Conservation (phyloP, 2,888 invertebrate genomes). For the Adineta ricciae region DNA sequence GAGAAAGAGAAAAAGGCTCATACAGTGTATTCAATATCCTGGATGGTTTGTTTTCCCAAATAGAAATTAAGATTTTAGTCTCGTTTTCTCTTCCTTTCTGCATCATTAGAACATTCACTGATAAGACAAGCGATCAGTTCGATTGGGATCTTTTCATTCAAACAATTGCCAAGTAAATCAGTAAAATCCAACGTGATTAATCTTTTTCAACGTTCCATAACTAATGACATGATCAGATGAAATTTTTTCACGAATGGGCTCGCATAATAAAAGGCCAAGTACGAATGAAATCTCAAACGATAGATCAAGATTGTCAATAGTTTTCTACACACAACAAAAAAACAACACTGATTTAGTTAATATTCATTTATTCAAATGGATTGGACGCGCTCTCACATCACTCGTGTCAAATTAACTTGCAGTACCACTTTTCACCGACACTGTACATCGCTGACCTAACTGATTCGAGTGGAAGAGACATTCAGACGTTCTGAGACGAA, state of each 20-base stretch:
- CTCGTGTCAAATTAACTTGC: too few species aligned
- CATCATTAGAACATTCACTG: neutral
- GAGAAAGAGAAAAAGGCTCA: neutral
- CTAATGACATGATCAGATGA: neutral
- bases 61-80: neutral
- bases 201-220: neutral
- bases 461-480: too few species aligned
- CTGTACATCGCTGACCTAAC: too few species aligned
- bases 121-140: neutral
- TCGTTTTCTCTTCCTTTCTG: neutral
- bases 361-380: too few species aligned
- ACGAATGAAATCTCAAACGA: too few species aligned
- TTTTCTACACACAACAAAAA: too few species aligned
- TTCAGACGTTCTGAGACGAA: too few species aligned
- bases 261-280: neutral
- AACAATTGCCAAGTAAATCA: neutral
- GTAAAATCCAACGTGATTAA: neutral
- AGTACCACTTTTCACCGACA: too few species aligned
- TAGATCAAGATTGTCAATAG: too few species aligned
- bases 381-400: too few species aligned
- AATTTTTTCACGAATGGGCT: neutral
- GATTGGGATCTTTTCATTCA: too few species aligned
- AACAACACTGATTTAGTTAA: too few species aligned
- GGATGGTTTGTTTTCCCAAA: neutral
- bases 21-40: neutral